These are phyloP conservation scores for Mormyrus proboscirostris DNA, from an alignment of 2,797 vertebrate species.

Conservation along the genomic window DNA sequence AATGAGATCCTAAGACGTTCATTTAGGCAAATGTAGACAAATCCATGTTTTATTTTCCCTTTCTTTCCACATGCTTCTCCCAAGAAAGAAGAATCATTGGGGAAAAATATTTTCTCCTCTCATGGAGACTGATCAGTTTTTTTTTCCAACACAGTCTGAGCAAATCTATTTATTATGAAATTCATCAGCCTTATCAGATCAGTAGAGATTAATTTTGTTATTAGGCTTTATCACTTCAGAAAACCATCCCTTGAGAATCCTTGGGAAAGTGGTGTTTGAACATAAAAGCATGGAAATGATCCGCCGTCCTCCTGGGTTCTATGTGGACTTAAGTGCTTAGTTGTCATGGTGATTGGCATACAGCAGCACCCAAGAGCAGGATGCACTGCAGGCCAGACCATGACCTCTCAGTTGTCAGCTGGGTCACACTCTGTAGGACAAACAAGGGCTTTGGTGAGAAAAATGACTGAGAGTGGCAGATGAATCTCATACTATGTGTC, in stretches of 20 bases:
- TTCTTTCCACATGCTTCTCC: neutral
- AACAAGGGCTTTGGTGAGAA: neutral
- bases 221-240: conserved; percentile 2
- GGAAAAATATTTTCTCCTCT: conserved; percentile 1
- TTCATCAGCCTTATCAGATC: conserved; percentile 16
- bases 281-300: neutral
- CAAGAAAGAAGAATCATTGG: neutral
- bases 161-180: conserved; percentile 18
- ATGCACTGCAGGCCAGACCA: neutral
- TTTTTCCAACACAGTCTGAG: neutral
- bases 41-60: neutral
- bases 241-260: neutral
- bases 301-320: neutral
- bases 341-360: neutral
- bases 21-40: neutral
- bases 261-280: neutral
- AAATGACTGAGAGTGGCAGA: neutral
- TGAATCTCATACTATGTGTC: neutral
- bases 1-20: neutral
- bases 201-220: conserved; percentile 16
- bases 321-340: neutral
- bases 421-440: neutral
- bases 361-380: neutral
- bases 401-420: neutral
- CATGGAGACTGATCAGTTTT: conserved; percentile 11